Evolutionary conservation across 1,140 invertebrate species (phyloP).

Genomic region (Armadillidium nasatum): DNA sequence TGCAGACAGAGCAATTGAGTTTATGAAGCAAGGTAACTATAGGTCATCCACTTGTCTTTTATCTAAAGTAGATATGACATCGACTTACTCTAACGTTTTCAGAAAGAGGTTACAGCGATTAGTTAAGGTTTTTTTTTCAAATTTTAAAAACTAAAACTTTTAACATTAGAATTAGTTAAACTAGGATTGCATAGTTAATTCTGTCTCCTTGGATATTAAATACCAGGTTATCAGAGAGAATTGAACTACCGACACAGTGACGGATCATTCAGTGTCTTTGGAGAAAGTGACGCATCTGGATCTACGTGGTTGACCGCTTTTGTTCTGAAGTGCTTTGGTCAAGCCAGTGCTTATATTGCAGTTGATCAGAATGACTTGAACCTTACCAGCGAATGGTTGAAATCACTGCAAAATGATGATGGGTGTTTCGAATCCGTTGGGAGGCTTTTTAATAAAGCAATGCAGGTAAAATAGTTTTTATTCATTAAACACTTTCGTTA

Average conservation of each 20-base stretch:
- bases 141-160: no score
- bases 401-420: conserved; percentile 17
- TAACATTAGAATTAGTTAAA: no score
- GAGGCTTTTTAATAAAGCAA: conserved; percentile 34
- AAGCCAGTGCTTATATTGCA: conserved; percentile 60
- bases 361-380: conserved; percentile 57
- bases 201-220: no score
- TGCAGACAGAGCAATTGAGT: conserved; percentile 64
- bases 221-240: conserved; percentile 62
- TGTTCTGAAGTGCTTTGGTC: conserved; percentile 65
- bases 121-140: no score
- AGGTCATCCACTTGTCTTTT: no score
- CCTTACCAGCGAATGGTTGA: conserved; percentile 52
- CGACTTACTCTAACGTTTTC: no score
- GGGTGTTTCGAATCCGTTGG: conserved; percentile 39
- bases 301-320: conserved; percentile 81
- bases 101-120: no score
- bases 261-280: conserved; percentile 78
- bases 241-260: conserved; percentile 66
- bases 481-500: no score
- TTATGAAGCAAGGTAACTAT: conserved; percentile 71
- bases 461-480: conserved; percentile 30
- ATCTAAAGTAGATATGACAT: no score
- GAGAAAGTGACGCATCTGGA: conserved; percentile 58
- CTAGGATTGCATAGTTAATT: no score